Conservation (phyloP, 1,140 invertebrate species). For the Aleiodes sp. region DNA sequence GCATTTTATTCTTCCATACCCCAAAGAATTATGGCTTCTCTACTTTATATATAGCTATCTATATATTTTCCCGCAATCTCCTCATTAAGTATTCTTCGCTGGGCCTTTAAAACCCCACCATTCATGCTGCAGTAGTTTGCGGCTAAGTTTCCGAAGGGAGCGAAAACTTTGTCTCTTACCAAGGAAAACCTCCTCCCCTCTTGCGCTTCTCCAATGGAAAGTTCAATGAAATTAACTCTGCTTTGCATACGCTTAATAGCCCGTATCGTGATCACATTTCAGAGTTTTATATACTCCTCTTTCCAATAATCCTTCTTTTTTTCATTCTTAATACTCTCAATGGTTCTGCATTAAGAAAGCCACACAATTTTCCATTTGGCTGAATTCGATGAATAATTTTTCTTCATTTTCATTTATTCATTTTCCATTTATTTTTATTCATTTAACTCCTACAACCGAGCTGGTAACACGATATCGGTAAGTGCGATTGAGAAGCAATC, state of each 20-base stretch:
- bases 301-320: not conserved
- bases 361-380: not conserved
- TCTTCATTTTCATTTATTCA: not conserved
- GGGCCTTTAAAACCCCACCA: conserved; percentile 45
- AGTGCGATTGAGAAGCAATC: conserved; percentile 12
- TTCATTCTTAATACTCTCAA: too few relatives aligned
- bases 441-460: too few relatives aligned
- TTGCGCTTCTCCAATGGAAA: too few relatives aligned
- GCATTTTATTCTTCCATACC: not conserved
- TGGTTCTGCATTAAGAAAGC: not conserved
- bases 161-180: conserved; percentile 49
- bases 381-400: not conserved
- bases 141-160: conserved; percentile 4
- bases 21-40: not conserved
- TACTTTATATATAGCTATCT: not conserved
- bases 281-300: not conserved
- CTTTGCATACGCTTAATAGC: conserved; percentile 57
- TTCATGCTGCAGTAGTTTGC: conserved; percentile 38
- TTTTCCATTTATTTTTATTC: not conserved
- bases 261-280: conserved; percentile 36
- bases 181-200: conserved; percentile 7
- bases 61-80: not conserved
- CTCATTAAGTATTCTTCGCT: conserved; percentile 54
- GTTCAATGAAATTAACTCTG: conserved; percentile 61
- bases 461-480: conserved; percentile 4